phyloP scores from a whole-genome alignment of 2,797 vertebrate genomes.

The Adelosebastes latens region DNA sequence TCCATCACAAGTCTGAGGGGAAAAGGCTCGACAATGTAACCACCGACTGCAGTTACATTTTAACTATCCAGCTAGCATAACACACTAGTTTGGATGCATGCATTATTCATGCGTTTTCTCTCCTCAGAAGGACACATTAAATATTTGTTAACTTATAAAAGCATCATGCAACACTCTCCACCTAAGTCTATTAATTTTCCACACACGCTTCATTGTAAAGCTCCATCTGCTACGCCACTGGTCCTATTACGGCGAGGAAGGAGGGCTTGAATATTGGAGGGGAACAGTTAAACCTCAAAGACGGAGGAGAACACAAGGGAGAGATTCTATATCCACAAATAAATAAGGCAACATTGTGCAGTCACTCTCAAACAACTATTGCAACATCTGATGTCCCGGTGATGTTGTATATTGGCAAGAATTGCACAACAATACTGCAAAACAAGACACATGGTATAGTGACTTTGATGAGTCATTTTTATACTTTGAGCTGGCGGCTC shows the following conservation, averaged over 20 bases:
- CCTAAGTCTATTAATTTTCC: constrained; percentile 72
- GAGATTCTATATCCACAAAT: constrained; percentile 40
- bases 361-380: constrained; percentile 37
- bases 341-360: constrained; percentile 38
- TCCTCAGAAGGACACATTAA: constrained; percentile 73
- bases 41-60: constrained; percentile 37
- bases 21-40: constrained; percentile 41
- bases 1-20: constrained; percentile 27
- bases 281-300: constrained; percentile 51
- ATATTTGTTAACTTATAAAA: constrained; percentile 80
- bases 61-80: constrained; percentile 52
- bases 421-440: neutral
- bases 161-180: constrained; percentile 69
- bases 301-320: constrained; percentile 30
- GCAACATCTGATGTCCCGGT: constrained; percentile 30
- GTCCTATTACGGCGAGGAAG: constrained; percentile 54
- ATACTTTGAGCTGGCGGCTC: neutral
- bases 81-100: constrained; percentile 60
- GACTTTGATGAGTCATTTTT: constrained; percentile 20
- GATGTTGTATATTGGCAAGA: constrained; percentile 20
- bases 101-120: constrained; percentile 71
- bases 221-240: constrained; percentile 54
- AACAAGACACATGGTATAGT: neutral
- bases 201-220: constrained; percentile 62
- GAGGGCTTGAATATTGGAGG: constrained; percentile 45